A percentile compares a stretch with the other conserved stretches of the same genome.
These are phyloP conservation scores for Turritopsis dohrnii DNA, from an alignment of 30 jellyfish, hydroid and myxozoan genomes.

Conservation along the genomic window DNA sequence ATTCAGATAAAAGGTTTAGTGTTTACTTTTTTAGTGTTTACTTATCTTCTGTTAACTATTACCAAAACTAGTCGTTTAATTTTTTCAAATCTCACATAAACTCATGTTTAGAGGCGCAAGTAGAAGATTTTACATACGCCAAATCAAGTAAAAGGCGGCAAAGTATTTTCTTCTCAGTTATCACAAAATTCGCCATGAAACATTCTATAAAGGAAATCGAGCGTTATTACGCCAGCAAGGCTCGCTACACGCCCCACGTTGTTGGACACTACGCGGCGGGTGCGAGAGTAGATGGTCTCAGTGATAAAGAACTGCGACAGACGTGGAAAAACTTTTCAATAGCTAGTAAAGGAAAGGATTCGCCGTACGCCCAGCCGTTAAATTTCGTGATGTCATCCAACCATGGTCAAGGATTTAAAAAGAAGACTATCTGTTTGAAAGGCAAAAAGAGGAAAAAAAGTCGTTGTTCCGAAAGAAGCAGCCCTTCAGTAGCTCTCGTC, in stretches of 20 bases:
- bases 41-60: background rate
- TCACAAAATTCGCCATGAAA: conserved; percentile 48
- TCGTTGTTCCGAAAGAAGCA: background rate
- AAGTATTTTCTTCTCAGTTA: conserved; percentile 45
- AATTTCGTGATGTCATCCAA: conserved; percentile 9
- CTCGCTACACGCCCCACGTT: conserved; percentile 27
- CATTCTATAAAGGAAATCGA: conserved; percentile 44
- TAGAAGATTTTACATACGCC: conserved; percentile 21
- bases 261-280: conserved; percentile 40
- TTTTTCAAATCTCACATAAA: background rate
- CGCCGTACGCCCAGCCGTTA: conserved; percentile 39
- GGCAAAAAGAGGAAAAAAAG: background rate
- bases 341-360: conserved; percentile 25
- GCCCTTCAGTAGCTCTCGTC: background rate
- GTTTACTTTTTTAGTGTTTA: background rate
- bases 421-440: conserved; percentile 5
- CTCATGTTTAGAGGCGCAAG: conserved; percentile 38
- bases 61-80: too few relatives aligned
- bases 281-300: conserved; percentile 37
- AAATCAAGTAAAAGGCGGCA: conserved; percentile 41
- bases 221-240: conserved; percentile 44
- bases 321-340: conserved; percentile 28
- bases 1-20: conserved; percentile 21
- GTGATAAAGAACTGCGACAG: conserved; percentile 22
- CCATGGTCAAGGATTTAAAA: conserved; percentile 3